Evolutionary conservation across 2,888 invertebrate genomes (phyloP), one percentile per base, ranked within the genome.

Genomic region (Subacronicta megacephala): DNA sequence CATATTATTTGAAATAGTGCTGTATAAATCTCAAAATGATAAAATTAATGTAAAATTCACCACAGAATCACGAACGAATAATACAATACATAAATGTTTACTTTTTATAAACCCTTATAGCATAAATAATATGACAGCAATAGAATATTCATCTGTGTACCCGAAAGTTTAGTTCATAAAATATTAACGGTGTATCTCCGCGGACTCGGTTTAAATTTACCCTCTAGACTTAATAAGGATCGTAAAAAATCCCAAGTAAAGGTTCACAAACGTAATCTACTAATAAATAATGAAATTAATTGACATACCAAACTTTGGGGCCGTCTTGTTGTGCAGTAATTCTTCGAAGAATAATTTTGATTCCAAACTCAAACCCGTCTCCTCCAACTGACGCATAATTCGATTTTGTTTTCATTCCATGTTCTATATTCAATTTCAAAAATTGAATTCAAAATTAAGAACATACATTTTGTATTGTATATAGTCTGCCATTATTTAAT

Each of bases 81-180:
- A 44, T 33, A 23, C 13, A 18, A 54, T 56, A 42, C 29, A n/a
- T 33, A 43, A 26, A 55, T 69, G 52, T 53, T 44, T 56, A 53
- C n/a, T n/a, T 58, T 53, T 46, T 66, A 42, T 20, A 7, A 20
- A 45, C 41, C 40, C 52, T 23, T 36, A 54, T 56, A 65, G 58
- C 64, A 59, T 67, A 54, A 61, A 71, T 69, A 66, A 59, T 12
- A 12, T 62, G 74, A 62, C 51, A 64, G 52, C 53, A 58, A 75
- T 83, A 66, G 68, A 84, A 84, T 83, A 83, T 84, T 85, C 75
- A 84, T 80, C 74, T 61, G 71, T 77, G 60, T 62, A 72, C 81
- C 80, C 80, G 66, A 84, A 83, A 83, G 77, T 82, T 83, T 77
- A 75, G 47, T 75, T 80, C 67, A 75, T 84, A 75, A 82, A 88